Evolutionary conservation across 2,888 invertebrate genomes (phyloP), one percentile per base, ranked within the genome.

Genomic region (Caenorhabditis angaria): DNA sequence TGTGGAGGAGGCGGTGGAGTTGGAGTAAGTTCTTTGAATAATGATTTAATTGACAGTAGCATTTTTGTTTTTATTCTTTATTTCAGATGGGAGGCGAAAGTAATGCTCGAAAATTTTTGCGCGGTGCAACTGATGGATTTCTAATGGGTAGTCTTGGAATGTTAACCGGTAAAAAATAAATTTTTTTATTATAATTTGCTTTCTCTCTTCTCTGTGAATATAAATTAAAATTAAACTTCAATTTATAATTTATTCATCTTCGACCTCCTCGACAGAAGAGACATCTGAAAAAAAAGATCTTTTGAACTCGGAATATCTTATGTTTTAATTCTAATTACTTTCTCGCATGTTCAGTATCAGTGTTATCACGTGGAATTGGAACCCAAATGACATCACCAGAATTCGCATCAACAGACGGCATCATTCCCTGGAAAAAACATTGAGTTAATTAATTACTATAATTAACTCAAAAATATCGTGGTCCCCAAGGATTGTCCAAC

Each of bases 371-470:
- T 32, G 72, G 72, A 51, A 72, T 65, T 28, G 72, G 68, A 24
- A 72, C 72, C 72, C 72, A 72, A 61, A 72, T 72, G 58, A 72
- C 72, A 61, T 72, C 68, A 50, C 72, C 72, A 47, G 65, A 65
- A 53, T 65, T 65, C 48, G 65, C 72, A 65, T 72, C 72, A 32
- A 72, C 60, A 50, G 72, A 59, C 55, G 72, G 65, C 72, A 72
- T 72, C 65, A 64, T 68, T 64, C 68, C 55, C 12, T 50, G n/a
- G 18, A 32, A 63, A 60, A n/a, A 1, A 6, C 18, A 1, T 35
- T 14, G 6, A 22, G 35, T 35, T 22, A 62, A 22, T 18, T n/a
- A n/a, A n/a, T n/a, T n/a, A n/a, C n/a, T n/a, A n/a, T n/a, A n/a
- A n/a, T n/a, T n/a, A n/a, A n/a, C n/a, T n/a, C n/a, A n/a, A n/a